Evolutionary conservation across 2,113 vertebrate species (phyloP).

Genomic region (Strix aluco): DNA sequence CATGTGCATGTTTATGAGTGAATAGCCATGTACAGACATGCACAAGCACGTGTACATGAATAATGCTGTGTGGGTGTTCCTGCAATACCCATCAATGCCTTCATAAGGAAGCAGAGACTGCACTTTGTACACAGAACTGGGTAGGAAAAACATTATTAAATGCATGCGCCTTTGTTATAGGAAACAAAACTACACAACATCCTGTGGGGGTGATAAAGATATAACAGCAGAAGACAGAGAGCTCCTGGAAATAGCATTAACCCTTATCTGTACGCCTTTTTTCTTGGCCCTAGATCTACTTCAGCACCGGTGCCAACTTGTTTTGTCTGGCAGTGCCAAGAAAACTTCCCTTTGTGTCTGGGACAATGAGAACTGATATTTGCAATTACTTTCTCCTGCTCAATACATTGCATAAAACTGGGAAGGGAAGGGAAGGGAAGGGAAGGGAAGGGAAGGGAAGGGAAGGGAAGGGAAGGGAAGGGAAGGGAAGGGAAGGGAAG

Average conservation of each 20-base stretch:
- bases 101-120: not conserved
- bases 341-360: not conserved
- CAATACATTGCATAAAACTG: not conserved
- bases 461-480: not conserved
- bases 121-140: not conserved
- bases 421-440: not conserved
- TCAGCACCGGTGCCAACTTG: not conserved
- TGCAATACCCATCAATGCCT: not conserved
- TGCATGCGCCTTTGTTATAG: not conserved
- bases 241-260: not conserved
- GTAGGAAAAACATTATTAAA: not conserved
- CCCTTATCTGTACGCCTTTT: not conserved
- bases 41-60: not conserved
- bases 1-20: not conserved
- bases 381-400: not conserved
- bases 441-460: not conserved
- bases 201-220: not conserved
- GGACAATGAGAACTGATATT: not conserved
- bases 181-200: not conserved
- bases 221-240: not conserved
- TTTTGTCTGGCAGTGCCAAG: not conserved
- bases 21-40: not conserved
- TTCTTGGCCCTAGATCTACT: not conserved
- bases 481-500: not conserved
- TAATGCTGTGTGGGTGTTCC: rapidly evolving